Base-by-base conservation (phyloP, 92 coral and sea anemone species). In the Porites lobata region DNA sequence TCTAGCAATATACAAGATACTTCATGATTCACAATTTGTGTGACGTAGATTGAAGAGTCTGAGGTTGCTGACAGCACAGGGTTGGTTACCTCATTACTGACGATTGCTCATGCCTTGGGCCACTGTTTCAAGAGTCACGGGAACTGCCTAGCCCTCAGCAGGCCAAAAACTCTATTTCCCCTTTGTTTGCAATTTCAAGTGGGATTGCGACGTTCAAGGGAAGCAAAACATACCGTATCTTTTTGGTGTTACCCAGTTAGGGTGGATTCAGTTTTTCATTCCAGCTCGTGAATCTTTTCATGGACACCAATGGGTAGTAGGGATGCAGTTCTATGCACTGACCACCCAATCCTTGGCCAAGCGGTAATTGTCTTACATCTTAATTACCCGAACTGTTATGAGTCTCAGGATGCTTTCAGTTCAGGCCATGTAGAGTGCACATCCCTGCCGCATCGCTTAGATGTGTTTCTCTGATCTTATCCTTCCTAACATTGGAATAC, bases 91-190 rank as follows among this genome's bases (percentile, higher is more conserved):
- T 17, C 21, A 11, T 59, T 8, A 29, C 32, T 29, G 32, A 50
- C 12, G 26, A 57, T 9, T 72, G 9, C 10, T 26, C 8, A 8
- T 12, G 24, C 22, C 47, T 51, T 2, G 81, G 75, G 54, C 79
- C 72, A 58, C 80, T n/a, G 11, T 17, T 4, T 4, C 80, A 7
- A 24, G 32, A 20, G 64, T n/a, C 53, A 78, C 76, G 72, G 58
- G 90, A 77, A 77, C 86, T 78, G 90, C 26, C 79, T 86, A 69
- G 74, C 91, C 91, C 91, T 81, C 24, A 38, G 65, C 79, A 87
- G 91, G 66, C 90, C 86, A 80, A 67, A 20, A 47, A 68, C 64
- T 76, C 82, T 56, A 26, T 88, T 88, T 88, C 76, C 88, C 82
- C 19, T 18, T 51, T 12, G 29, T 81, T 68, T 64, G 63, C 89